Evolutionary conservation across 2,888 invertebrate species (phyloP).

Genomic region (Limnephilus rhombicus): DNA sequence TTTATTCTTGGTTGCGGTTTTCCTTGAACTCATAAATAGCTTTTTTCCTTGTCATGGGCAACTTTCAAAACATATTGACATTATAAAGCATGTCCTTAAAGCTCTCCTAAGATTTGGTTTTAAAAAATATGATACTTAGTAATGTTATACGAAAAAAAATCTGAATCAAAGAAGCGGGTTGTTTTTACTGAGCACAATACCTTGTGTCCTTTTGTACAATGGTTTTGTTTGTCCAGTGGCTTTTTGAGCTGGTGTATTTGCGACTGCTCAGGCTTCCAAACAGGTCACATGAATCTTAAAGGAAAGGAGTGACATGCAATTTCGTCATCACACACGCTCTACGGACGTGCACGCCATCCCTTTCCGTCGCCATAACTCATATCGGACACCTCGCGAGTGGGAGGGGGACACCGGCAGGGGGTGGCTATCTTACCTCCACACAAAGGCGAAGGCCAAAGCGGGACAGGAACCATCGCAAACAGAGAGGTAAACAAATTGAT

Average conservation of each 20-base stretch:
- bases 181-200: not conserved
- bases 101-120: not conserved
- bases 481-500: constrained; percentile 56
- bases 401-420: constrained; percentile 59
- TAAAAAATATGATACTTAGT: not conserved
- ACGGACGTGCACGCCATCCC: constrained; percentile 70
- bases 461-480: constrained; percentile 52
- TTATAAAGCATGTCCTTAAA: not conserved
- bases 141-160: not conserved
- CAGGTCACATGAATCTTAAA: constrained; percentile 67
- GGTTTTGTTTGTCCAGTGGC: not conserved
- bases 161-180: not conserved
- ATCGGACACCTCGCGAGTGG: constrained; percentile 69
- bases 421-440: constrained; percentile 43
- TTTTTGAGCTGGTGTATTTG: constrained; percentile 4
- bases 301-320: constrained; percentile 71
- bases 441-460: constrained; percentile 48
- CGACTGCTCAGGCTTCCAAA: constrained; percentile 57
- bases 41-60: not conserved
- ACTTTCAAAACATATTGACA: constrained; percentile 31
- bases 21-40: not conserved
- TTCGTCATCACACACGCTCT: constrained; percentile 73
- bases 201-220: not conserved
- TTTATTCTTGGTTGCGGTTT: not conserved
- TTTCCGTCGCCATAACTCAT: constrained; percentile 73